A percentile compares a stretch with the other conserved stretches of the same genome.
Evolutionary conservation across 2,888 invertebrate genomes (phyloP).

Genomic region (Cheilosia pagana): DNA sequence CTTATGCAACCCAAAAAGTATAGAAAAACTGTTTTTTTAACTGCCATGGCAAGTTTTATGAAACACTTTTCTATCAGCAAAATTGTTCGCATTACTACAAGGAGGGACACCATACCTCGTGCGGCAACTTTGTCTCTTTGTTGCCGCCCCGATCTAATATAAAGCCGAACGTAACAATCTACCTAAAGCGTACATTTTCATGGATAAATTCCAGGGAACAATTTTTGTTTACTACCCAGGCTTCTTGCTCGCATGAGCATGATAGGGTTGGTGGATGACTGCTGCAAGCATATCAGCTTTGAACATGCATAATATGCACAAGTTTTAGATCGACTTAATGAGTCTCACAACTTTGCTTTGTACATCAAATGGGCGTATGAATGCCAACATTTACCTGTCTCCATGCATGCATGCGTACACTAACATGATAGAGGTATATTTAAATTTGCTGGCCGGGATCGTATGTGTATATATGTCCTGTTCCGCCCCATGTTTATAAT

Average conservation of each 20-base stretch:
- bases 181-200: constrained; percentile 40
- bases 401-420: neutral
- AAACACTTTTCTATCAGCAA: neutral
- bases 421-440: neutral
- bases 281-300: constrained; percentile 9
- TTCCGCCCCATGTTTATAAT: neutral
- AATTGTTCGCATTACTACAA: constrained; percentile 11
- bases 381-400: neutral
- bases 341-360: constrained; percentile 1
- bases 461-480: neutral
- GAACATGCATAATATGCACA: constrained; percentile 42
- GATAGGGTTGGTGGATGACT: neutral
- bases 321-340: constrained; percentile 44
- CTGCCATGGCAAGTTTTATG: neutral
- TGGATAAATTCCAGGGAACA: constrained; percentile 21
- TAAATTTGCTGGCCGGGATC: neutral
- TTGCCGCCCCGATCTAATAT: constrained; percentile 35
- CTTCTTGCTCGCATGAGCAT: neutral
- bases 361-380: constrained; percentile 37
- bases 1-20: no score
- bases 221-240: no score
- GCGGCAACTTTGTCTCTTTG: neutral
- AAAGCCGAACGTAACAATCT: constrained; percentile 44
- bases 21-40: no score
- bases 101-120: neutral